Evolutionary conservation across 1,140 invertebrate genomes (phyloP).

Genomic region (Lepidurus couesii): DNA sequence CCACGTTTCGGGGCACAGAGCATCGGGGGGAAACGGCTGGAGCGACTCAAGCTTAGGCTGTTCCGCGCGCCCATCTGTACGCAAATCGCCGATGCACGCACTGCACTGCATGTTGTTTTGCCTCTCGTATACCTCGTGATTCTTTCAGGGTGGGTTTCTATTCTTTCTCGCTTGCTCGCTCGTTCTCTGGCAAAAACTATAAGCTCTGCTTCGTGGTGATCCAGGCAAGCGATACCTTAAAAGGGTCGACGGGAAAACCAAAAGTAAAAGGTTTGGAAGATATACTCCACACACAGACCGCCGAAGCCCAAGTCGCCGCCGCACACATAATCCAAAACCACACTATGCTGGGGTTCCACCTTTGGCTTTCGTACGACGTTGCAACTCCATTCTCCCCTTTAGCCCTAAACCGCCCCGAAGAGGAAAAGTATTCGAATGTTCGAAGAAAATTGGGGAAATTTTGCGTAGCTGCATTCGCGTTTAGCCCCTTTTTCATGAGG

Average conservation of each 20-base stretch:
- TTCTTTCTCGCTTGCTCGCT: background rate
- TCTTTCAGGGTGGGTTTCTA: background rate
- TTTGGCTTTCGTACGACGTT: background rate
- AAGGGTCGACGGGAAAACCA: conserved; percentile 14
- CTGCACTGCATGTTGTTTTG: background rate
- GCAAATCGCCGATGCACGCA: background rate
- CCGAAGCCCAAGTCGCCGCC: background rate
- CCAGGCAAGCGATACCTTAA: conserved; percentile 5
- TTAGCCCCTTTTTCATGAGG: background rate
- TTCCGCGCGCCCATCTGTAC: background rate
- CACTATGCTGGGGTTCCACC: background rate
- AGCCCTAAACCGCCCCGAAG: background rate
- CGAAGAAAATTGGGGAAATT: background rate
- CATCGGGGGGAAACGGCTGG: background rate
- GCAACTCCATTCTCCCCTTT: background rate
- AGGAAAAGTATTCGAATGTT: background rate
- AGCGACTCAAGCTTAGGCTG: background rate
- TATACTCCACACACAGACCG: background rate
- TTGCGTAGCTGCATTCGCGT: background rate
- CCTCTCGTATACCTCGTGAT: background rate
- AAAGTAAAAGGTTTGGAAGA: background rate
- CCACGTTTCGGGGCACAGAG: background rate
- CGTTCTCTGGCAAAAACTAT: background rate
- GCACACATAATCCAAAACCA: background rate
- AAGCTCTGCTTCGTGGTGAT: background rate